Evolutionary conservation across 2,113 vertebrate genomes (phyloP), one percentile per base, ranked within the genome.

Genomic region (Megaleporinus macrocephalus): DNA sequence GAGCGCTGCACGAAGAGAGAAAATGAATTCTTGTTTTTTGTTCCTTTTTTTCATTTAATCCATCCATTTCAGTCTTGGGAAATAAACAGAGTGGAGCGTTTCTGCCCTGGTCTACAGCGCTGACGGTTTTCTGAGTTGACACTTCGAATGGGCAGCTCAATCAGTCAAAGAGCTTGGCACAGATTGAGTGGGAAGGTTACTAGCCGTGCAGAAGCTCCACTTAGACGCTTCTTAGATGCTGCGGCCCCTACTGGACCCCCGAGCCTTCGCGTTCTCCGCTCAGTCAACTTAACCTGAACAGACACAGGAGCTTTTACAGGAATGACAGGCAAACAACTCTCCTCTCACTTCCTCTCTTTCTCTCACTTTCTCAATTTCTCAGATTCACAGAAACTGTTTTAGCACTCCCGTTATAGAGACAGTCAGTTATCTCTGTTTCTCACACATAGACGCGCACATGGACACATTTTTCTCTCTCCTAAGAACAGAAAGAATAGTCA

Each of bases 351-450:
- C 51, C 9, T 16, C 41, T 22, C 47, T 3, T 20, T 49, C 47
- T 22, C 26, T 80, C 63, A n/a, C 27, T 16, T 15, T 75, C 84
- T 83, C 83, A 1, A 76, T 49, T 61, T 59, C 59, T 78, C 26
- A 1, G 24, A n/a, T 77, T 68, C 49, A 55, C 81, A 81, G 80
- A 89, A 88, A 89, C 88, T 81, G 72, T 59, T 80, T 59, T 74
- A 44, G 20, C 63, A 9, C 71, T 82, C 65, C 27, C 16, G 61
- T 89, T 91, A 87, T 86, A 86, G 9, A 76, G 88, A 83, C 87
- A 87, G 89, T 90, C 89, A 89, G 85, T 84, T 91, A 82, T 90
- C 89, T 86, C 86, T 81, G 84, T 87, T 86, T 79, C 75, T 85
- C 82, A 83, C 84, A 88, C 80, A 85, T 82, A 83, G 27, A 73